Base-by-base conservation (phyloP, 2,797 vertebrate species). In the Novumbra hubbsi region DNA sequence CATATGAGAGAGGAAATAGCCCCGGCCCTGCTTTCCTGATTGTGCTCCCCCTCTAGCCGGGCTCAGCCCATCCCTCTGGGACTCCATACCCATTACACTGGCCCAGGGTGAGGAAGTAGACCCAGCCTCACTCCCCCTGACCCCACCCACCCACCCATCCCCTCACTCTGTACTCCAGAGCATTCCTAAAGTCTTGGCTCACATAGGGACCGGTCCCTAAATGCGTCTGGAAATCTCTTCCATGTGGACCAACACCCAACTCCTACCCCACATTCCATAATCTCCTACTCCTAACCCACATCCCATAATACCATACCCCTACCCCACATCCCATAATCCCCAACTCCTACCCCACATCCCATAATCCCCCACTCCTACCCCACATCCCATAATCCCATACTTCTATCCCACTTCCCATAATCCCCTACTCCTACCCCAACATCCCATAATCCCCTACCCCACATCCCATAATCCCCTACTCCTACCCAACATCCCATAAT, bases 31-130 rank as follows among this genome's bases (percentile, higher is more conserved):
- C 85, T 89, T 87, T 89, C 48, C 11, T 87, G 86, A 93, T 91
- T 91, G 89, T 86, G 72, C 82, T 87, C 76, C 63, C 72, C 73
- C 55, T 69, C 72, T 77, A 82, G 82, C 78, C 77, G 72, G 83
- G 85, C 77, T 79, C 88, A 69, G 89, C 91, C 91, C 89, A 87
- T 79, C 81, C 92, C 88, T 70, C 74, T 79, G 93, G 91, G 93
- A 94, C 71, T 50, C 49, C 52, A 77, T 64, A 34, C 80, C 85
- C 84, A 82, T 88, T 90, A 85, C 80, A 83, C 75, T 85, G 73
- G 83, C 85, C 78, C 82, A 66, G 32, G 82, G 84, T 77, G 85
- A 89, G 88, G 90, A 92, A 92, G 83, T 81, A 41, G 52, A 63
- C 73, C 70, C 73, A 34, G 75, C 77, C 76, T 68, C 77, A 72